A percentile compares a stretch with the other conserved stretches of the same genome.
Evolutionary conservation across 2,888 invertebrate species (phyloP).

Genomic region (Dione vanillae): DNA sequence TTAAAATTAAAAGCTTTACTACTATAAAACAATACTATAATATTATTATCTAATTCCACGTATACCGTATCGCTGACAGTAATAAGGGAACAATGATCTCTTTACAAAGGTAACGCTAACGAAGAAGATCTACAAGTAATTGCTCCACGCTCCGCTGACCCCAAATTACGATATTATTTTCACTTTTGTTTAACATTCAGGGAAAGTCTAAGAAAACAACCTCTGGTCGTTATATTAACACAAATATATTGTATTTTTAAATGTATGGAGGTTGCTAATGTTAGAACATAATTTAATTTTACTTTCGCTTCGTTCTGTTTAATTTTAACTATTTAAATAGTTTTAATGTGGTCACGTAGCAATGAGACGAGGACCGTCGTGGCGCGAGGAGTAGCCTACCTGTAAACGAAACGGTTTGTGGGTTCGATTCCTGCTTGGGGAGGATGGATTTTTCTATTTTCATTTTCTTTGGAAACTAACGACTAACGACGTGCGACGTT

Average conservation of each 20-base stretch:
- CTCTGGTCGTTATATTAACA: slow-evolving; percentile 13
- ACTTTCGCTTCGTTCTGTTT: slow-evolving; percentile 14
- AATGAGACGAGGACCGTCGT: too few relatives aligned
- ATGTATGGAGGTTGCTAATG: neutral
- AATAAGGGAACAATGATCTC: slow-evolving; percentile 18
- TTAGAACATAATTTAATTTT: neutral
- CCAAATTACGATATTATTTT: slow-evolving; percentile 60
- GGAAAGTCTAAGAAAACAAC: slow-evolving; percentile 40
- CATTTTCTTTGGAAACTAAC: too few relatives aligned
- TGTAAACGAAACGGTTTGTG: too few relatives aligned
- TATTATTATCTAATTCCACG: slow-evolving; percentile 12
- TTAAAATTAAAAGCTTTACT: too few relatives aligned
- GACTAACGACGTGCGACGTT: too few relatives aligned
- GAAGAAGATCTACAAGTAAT: slow-evolving; percentile 30
- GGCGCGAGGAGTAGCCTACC: too few relatives aligned
- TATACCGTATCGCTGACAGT: neutral
- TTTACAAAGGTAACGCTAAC: slow-evolving; percentile 4
- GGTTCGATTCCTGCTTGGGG: too few relatives aligned
- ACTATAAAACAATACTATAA: too few relatives aligned
- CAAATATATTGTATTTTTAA: neutral
- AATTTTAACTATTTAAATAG: neutral
- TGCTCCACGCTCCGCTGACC: slow-evolving; percentile 56
- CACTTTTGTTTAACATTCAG: slow-evolving; percentile 59
- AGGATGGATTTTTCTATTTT: too few relatives aligned
- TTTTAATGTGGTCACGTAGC: too few relatives aligned